phyloP scores from a whole-genome alignment of 2,113 vertebrate species.

The Nestor notabilis region DNA sequence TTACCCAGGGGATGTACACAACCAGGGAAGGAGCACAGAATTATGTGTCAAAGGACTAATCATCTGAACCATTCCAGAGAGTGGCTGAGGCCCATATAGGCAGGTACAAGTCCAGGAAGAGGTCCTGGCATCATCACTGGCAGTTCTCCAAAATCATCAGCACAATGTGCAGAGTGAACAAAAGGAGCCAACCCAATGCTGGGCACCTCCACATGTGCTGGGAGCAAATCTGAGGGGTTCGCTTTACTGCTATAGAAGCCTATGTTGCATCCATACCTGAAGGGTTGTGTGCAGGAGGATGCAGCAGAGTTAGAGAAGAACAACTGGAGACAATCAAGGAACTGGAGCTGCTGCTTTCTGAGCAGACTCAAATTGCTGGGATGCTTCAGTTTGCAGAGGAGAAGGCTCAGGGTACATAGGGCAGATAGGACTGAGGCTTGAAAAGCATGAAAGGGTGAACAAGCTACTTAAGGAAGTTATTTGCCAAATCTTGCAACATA shows the following conservation, averaged over 20 bases:
- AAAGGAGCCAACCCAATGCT: accelerated
- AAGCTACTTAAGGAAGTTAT: neutral
- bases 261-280: neutral
- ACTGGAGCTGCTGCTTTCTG: neutral
- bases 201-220: accelerated
- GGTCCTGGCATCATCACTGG: neutral
- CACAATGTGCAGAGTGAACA: neutral
- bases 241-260: neutral
- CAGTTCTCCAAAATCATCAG: neutral
- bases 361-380: neutral
- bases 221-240: neutral
- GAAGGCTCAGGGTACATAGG: neutral
- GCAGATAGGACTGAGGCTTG: neutral
- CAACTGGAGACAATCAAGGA: neutral
- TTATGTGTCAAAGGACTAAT: accelerated
- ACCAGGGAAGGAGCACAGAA: neutral
- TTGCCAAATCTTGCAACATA: neutral
- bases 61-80: neutral
- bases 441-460: neutral
- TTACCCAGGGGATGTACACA: neutral
- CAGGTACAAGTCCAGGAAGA: neutral
- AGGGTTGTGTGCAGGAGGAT: neutral
- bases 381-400: neutral
- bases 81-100: neutral
- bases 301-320: neutral